phyloP scores from a whole-genome alignment of 2,888 invertebrate species.

The Ichneumon xanthorius region DNA sequence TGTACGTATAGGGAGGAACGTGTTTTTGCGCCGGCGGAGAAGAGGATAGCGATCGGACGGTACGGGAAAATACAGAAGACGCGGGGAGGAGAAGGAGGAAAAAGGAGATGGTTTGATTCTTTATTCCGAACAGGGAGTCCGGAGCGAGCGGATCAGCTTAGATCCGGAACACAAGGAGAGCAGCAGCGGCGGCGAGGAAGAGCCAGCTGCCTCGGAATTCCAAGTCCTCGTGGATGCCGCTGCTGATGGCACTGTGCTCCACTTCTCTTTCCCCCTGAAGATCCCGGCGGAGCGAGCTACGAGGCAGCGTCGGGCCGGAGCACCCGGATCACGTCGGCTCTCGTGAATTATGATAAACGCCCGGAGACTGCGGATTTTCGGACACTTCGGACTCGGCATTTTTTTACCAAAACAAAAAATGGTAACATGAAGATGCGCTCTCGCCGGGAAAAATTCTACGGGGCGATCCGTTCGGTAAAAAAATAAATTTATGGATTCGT shows the following conservation, averaged over 20 bases:
- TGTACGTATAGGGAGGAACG: constrained; percentile 42
- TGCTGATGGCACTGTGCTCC: constrained; percentile 37
- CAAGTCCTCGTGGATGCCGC: constrained; percentile 59
- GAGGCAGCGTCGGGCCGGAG: constrained; percentile 56
- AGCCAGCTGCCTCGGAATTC: constrained; percentile 69
- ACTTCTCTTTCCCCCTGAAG: constrained; percentile 15
- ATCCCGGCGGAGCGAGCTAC: constrained; percentile 32
- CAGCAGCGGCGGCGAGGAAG: constrained; percentile 44
- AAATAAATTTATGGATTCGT: no score
- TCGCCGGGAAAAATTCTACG: no score
- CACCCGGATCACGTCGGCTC: constrained; percentile 75
- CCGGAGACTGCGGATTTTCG: constrained; percentile 76
- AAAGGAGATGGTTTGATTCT: constrained; percentile 76
- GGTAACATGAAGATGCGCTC: background rate
- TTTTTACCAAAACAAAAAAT: constrained; percentile 10
- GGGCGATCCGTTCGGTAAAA: no score
- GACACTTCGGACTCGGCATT: constrained; percentile 50
- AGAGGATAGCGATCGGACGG: constrained; percentile 76
- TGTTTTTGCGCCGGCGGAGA: constrained; percentile 76
- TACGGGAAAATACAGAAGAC: constrained; percentile 58
- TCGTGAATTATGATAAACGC: constrained; percentile 82
- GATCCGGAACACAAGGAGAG: constrained; percentile 52
- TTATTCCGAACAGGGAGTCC: constrained; percentile 79
- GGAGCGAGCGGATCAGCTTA: constrained; percentile 70
- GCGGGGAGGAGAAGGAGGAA: constrained; percentile 58